Percentiles rank a stretch among this genome's conserved stretches.
Evolutionary conservation across 2,113 vertebrate genomes (phyloP).

Genomic region (Oncorhynchus nerka): DNA sequence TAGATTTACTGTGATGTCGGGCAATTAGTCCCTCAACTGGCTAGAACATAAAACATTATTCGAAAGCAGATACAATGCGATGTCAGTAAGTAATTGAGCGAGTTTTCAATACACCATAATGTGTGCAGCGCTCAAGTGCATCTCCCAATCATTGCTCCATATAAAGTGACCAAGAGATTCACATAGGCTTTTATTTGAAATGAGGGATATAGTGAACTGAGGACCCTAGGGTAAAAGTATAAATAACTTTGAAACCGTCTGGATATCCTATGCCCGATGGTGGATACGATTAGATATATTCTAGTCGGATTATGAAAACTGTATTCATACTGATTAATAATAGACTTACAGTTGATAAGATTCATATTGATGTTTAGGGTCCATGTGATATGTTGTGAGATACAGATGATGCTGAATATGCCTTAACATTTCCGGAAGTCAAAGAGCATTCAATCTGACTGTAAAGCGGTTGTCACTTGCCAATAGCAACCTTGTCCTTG

Average conservation of each 20-base stretch:
- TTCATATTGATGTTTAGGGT: no score
- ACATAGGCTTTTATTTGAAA: slow-evolving; percentile 68
- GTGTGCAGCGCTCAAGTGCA: slow-evolving; percentile 36
- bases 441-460: no score
- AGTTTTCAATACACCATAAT: slow-evolving; percentile 15
- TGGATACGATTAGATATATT: neutral
- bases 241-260: neutral
- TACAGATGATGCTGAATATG: no score
- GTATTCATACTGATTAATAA: no score
- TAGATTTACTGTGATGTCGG: neutral
- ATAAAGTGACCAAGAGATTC: slow-evolving; percentile 30
- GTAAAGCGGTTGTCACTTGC: no score
- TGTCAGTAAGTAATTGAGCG: neutral
- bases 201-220: neutral
- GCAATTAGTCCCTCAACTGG: neutral
- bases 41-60: neutral
- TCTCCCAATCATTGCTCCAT: slow-evolving; percentile 65
- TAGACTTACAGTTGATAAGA: no score
- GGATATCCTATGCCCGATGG: neutral
- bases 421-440: no score
- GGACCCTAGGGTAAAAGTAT: neutral
- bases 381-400: no score
- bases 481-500: no score
- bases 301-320: no score
- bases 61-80: slow-evolving; percentile 1